Conservation (phyloP, 2,888 invertebrate species). For the Phasia obesa region DNA sequence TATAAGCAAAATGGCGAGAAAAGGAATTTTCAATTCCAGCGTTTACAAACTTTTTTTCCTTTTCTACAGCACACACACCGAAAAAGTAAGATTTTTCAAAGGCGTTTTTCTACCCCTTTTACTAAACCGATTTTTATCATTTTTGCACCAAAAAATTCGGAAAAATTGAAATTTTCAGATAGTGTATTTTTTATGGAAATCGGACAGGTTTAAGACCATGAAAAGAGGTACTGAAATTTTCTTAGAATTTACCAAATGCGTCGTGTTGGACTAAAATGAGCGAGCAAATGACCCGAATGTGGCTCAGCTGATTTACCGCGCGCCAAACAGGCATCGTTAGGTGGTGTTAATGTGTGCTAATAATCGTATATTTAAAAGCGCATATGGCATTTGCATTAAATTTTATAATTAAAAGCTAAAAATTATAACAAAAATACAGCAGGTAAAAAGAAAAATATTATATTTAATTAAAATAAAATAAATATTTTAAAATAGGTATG, state of each 20-base stretch:
- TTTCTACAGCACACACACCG: constrained; percentile 72
- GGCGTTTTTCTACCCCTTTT: constrained; percentile 75
- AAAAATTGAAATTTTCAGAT: constrained; percentile 74
- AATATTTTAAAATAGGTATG: not conserved
- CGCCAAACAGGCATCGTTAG: constrained; percentile 72
- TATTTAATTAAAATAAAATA: not conserved
- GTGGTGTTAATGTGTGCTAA: constrained; percentile 51
- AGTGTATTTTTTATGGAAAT: constrained; percentile 69
- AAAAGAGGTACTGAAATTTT: constrained; percentile 61
- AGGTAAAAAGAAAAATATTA: not conserved
- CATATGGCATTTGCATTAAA: not conserved
- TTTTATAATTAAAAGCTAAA: not conserved
- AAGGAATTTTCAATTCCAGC: constrained; percentile 78
- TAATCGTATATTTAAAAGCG: not conserved
- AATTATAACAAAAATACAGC: not conserved
- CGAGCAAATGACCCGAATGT: constrained; percentile 71
- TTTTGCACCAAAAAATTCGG: constrained; percentile 76
- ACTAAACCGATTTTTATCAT: constrained; percentile 75
- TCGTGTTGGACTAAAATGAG: constrained; percentile 70
- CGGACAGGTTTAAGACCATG: constrained; percentile 60
- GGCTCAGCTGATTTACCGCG: constrained; percentile 72
- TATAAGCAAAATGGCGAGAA: constrained; percentile 80
- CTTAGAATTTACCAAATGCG: constrained; percentile 70
- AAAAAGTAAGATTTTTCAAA: constrained; percentile 75
- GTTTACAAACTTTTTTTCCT: constrained; percentile 75